Conservation (phyloP, 2,888 invertebrate genomes). For the Crematogaster levior region DNA sequence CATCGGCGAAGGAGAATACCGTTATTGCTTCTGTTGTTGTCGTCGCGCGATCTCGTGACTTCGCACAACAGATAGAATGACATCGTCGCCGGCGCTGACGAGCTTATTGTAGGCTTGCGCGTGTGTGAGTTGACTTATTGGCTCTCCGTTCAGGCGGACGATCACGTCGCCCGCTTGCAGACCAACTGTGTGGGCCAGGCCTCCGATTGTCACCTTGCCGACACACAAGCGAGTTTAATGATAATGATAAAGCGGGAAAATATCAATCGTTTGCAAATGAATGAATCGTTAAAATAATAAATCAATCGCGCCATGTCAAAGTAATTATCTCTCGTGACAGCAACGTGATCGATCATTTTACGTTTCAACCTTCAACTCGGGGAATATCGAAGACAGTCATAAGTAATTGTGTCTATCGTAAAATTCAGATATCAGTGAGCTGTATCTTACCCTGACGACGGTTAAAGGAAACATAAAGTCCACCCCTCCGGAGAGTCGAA, state of each 20-base stretch:
- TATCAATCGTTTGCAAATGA: too few species aligned
- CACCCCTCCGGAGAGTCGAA: constrained; percentile 81
- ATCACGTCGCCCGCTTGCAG: constrained; percentile 73
- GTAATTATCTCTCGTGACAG: too few species aligned
- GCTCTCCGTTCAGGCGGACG: constrained; percentile 68
- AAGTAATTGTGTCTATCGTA: not conserved
- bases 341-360: not conserved
- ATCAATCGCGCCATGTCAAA: too few species aligned
- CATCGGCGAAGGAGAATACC: not conserved
- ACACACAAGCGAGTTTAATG: constrained; percentile 18
- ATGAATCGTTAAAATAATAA: too few species aligned
- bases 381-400: not conserved
- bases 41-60: constrained; percentile 56
- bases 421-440: not conserved
- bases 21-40: constrained; percentile 28
- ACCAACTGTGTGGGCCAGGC: constrained; percentile 71
- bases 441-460: constrained; percentile 81
- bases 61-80: constrained; percentile 65
- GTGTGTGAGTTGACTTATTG: constrained; percentile 67
- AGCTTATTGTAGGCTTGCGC: constrained; percentile 67
- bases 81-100: constrained; percentile 64
- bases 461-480: constrained; percentile 81
- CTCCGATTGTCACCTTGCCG: constrained; percentile 69
- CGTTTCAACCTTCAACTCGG: not conserved
- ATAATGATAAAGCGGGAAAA: not conserved